These are phyloP conservation scores for Horisme vitalbata DNA, from an alignment of 2,888 invertebrate genomes.

Conservation along the genomic window DNA sequence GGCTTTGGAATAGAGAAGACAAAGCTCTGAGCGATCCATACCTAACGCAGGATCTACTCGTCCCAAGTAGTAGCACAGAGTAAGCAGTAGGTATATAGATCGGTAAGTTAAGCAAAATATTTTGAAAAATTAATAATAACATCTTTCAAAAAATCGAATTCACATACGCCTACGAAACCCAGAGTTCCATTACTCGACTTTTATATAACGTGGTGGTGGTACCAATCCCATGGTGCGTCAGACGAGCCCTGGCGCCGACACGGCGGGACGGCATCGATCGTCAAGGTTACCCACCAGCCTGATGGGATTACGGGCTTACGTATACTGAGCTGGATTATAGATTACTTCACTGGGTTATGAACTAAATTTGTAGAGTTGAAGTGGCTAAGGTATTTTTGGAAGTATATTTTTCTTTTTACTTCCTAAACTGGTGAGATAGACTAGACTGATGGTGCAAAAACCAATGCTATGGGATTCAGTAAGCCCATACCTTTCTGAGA, in stretches of 20 bases:
- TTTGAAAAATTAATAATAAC: not conserved
- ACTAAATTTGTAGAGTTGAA: not conserved
- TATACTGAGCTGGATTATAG: slow-evolving; percentile 21
- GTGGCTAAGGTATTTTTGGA: not conserved
- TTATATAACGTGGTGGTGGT: slow-evolving; percentile 33
- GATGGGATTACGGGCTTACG: slow-evolving; percentile 41
- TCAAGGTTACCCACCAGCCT: slow-evolving; percentile 69
- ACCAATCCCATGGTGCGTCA: slow-evolving; percentile 51
- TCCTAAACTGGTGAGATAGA: too few species aligned
- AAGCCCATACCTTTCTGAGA: too few species aligned
- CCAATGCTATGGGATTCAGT: too few species aligned
- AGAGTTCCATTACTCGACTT: slow-evolving; percentile 1
- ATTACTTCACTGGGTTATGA: slow-evolving; percentile 2
- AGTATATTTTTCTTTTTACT: not conserved
- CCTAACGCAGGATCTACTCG: too few species aligned
- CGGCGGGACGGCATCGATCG: slow-evolving; percentile 71
- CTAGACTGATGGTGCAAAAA: too few species aligned
- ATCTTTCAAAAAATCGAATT: too few species aligned
- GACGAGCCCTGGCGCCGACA: slow-evolving; percentile 47
- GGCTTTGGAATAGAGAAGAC: too few species aligned
- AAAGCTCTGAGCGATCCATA: too few species aligned
- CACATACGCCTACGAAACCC: not conserved
- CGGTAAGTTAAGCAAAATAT: too few species aligned
- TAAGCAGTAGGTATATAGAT: too few species aligned
- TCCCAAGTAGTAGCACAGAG: too few species aligned